Conservation (phyloP, 2,113 vertebrate species). For the Salvelinus namaycush region DNA sequence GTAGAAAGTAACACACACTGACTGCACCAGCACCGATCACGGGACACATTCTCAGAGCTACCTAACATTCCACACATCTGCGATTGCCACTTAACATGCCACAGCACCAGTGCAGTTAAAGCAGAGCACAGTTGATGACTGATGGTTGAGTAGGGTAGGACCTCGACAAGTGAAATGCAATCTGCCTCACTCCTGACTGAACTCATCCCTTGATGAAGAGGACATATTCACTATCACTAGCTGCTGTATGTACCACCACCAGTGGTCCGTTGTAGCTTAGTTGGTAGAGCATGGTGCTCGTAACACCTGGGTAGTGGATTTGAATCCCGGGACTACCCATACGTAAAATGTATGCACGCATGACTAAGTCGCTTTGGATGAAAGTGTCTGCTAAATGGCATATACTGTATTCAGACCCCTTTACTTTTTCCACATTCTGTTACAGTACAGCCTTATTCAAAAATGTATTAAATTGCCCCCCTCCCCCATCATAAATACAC, state of each 20-base stretch:
- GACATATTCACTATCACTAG: background rate
- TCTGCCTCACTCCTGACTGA: background rate
- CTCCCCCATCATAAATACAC: too few relatives aligned
- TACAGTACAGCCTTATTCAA: too few relatives aligned
- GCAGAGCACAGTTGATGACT: background rate
- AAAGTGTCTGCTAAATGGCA: too few relatives aligned
- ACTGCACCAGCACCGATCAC: background rate
- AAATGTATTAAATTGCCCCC: too few relatives aligned
- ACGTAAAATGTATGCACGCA: too few relatives aligned
- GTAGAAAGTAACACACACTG: too few relatives aligned
- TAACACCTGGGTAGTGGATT: too few relatives aligned
- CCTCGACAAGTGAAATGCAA: background rate
- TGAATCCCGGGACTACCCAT: too few relatives aligned
- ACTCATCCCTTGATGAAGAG: background rate
- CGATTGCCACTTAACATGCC: background rate
- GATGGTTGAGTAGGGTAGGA: background rate
- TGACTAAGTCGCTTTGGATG: too few relatives aligned
- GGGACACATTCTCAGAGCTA: background rate
- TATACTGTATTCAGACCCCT: too few relatives aligned
- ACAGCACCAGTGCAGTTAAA: background rate
- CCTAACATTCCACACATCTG: background rate
- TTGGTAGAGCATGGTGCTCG: too few relatives aligned
- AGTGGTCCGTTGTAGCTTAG: background rate
- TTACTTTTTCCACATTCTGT: too few relatives aligned
- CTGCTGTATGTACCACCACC: background rate